Percentiles rank a stretch among this genome's conserved stretches.
Evolutionary conservation across 2,113 vertebrate genomes (phyloP).

Genomic region (Antennarius striatus): DNA sequence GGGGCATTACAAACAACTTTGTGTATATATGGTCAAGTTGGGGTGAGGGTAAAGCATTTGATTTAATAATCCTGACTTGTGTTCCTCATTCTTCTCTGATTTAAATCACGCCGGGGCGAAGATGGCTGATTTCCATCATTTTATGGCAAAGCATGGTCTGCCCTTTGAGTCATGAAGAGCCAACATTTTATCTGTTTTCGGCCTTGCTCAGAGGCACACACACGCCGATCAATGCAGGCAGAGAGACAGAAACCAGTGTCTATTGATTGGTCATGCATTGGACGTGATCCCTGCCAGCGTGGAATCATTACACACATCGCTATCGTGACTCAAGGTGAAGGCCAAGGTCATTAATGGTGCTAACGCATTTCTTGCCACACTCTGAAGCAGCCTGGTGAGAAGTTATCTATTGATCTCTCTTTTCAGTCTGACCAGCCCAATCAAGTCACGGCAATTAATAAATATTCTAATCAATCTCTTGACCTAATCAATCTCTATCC

Average conservation of each 20-base stretch:
- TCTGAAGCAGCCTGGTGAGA: conserved; percentile 4
- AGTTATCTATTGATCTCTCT: conserved; percentile 12
- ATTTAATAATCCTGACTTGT: conserved; percentile 48
- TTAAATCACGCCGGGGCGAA: conserved; percentile 12
- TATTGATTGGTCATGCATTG: conserved; percentile 60
- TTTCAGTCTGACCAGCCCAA: background rate
- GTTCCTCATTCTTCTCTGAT: conserved; percentile 51
- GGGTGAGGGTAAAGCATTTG: conserved; percentile 29
- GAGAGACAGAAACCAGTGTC: conserved; percentile 31
- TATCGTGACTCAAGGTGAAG: conserved; percentile 57
- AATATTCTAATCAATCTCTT: background rate
- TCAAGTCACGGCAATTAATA: background rate
- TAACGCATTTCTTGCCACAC: conserved; percentile 10
- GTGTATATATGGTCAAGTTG: conserved; percentile 30
- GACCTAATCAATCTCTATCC: conserved; percentile 1
- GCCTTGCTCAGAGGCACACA: conserved; percentile 39
- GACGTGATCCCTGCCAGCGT: conserved; percentile 43
- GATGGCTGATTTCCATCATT: conserved; percentile 47
- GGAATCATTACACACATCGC: conserved; percentile 57
- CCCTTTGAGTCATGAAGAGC: conserved; percentile 49
- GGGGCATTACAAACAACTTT: conserved; percentile 41
- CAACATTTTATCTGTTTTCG: conserved; percentile 16
- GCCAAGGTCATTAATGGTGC: conserved; percentile 61
- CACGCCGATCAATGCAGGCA: conserved; percentile 58
- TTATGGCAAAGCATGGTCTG: conserved; percentile 24